A percentile compares a stretch with the other conserved stretches of the same genome.
These are phyloP conservation scores for Eurois occulta DNA, from an alignment of 2,888 invertebrate species.

Conservation along the genomic window DNA sequence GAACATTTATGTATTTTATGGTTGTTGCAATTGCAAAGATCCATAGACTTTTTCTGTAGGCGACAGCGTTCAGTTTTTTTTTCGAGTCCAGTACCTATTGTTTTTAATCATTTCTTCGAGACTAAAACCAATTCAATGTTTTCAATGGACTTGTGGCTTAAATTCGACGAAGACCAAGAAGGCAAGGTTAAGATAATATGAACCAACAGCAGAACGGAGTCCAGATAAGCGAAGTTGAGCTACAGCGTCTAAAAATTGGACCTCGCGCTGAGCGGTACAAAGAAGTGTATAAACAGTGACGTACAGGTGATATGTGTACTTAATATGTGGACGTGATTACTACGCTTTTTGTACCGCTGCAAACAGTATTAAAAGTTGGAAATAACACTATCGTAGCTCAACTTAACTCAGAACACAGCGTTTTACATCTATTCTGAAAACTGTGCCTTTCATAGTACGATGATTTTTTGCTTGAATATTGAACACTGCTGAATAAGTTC, in stretches of 20 bases:
- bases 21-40: background rate
- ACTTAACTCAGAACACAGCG: constrained; percentile 7
- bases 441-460: background rate
- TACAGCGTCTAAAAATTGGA: background rate
- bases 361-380: constrained; percentile 19
- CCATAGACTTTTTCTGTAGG: background rate
- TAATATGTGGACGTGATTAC: background rate
- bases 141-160: background rate
- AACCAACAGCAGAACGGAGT: background rate
- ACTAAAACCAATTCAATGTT: background rate
- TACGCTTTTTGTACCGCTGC: constrained; percentile 1
- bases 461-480: background rate
- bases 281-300: constrained; percentile 18
- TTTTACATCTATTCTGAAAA: constrained; percentile 1
- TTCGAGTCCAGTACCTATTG: background rate
- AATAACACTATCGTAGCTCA: background rate
- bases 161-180: background rate
- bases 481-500: background rate
- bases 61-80: background rate
- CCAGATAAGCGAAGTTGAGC: constrained; percentile 14
- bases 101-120: background rate
- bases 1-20: background rate
- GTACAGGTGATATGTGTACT: background rate
- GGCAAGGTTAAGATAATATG: background rate
- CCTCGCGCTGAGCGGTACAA: constrained; percentile 10